phyloP scores from a whole-genome alignment of 92 coral and sea anemone genomes.

The Epizoanthus fatuus region DNA sequence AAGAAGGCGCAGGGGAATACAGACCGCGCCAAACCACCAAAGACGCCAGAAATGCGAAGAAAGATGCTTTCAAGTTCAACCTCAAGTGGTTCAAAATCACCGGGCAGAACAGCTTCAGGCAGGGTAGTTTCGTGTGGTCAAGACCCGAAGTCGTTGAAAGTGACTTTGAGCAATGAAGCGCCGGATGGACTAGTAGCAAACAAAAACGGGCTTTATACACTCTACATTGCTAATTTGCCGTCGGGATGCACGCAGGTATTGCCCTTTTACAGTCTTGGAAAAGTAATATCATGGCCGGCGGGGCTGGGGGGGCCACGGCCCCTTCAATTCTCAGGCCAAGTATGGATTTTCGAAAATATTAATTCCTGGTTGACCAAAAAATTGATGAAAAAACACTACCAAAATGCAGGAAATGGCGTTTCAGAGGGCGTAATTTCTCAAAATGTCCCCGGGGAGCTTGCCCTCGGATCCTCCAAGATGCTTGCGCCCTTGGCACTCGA shows the following conservation, averaged over 20 bases:
- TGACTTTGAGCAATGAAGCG: background rate
- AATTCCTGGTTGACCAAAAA: too few relatives aligned
- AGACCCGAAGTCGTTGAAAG: slow-evolving; percentile 10
- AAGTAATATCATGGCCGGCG: too few relatives aligned
- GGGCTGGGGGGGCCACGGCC: too few relatives aligned
- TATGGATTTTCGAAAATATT: too few relatives aligned
- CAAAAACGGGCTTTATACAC: slow-evolving; percentile 60
- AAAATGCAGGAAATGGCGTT: too few relatives aligned
- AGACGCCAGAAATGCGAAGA: slow-evolving; percentile 76
- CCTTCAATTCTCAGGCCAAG: too few relatives aligned
- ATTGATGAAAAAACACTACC: too few relatives aligned
- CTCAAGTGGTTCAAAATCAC: slow-evolving; percentile 31
- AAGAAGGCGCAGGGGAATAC: slow-evolving; percentile 76
- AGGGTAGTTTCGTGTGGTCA: background rate
- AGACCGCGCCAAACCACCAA: slow-evolving; percentile 46
- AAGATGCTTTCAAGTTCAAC: slow-evolving; percentile 46
- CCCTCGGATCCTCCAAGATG: too few relatives aligned
- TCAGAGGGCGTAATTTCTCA: too few relatives aligned
- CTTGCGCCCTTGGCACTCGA: too few relatives aligned
- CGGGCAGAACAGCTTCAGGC: background rate
- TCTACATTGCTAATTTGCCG: slow-evolving; percentile 74
- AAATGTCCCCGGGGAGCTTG: too few relatives aligned
- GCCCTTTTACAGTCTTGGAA: too few relatives aligned
- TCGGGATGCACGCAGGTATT: slow-evolving; percentile 63
- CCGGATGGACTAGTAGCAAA: slow-evolving; percentile 34